Percentiles rank a stretch among this genome's conserved stretches.
Conservation (phyloP, 2,888 invertebrate species). For the Nephrotoma flavescens region DNA sequence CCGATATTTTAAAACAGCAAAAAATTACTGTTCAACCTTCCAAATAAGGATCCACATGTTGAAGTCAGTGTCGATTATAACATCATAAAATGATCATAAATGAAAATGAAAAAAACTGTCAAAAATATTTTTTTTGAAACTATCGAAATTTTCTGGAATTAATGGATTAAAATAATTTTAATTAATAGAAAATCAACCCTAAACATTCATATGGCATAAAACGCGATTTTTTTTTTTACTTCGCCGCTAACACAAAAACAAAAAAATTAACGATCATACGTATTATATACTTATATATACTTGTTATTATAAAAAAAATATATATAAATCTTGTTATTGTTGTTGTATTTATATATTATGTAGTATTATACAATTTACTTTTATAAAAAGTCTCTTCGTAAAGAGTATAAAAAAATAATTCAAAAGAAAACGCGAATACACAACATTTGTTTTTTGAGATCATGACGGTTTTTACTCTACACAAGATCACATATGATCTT, state of each 20-base stretch:
- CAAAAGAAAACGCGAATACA: background rate
- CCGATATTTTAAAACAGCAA: background rate
- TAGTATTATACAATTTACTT: background rate
- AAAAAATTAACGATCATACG: background rate
- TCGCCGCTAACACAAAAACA: background rate
- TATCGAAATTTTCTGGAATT: background rate
- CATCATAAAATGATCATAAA: slow-evolving; percentile 14
- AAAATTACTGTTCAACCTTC: slow-evolving; percentile 21
- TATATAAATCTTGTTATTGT: background rate
- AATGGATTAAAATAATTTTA: background rate
- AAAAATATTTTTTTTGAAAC: background rate
- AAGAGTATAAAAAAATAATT: background rate
- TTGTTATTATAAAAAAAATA: background rate
- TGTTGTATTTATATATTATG: background rate
- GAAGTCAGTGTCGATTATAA: slow-evolving; percentile 30
- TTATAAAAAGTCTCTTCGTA: background rate
- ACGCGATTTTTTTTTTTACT: background rate
- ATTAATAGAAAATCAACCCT: background rate
- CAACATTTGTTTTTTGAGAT: background rate
- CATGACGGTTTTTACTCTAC: background rate
- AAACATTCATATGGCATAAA: background rate
- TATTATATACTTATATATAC: background rate
- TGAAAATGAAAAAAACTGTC: background rate
- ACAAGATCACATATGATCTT: background rate
- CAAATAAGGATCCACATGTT: slow-evolving; percentile 33